Base-by-base conservation (phyloP, 1,140 invertebrate genomes). In the Mizuhopecten yessoensis region DNA sequence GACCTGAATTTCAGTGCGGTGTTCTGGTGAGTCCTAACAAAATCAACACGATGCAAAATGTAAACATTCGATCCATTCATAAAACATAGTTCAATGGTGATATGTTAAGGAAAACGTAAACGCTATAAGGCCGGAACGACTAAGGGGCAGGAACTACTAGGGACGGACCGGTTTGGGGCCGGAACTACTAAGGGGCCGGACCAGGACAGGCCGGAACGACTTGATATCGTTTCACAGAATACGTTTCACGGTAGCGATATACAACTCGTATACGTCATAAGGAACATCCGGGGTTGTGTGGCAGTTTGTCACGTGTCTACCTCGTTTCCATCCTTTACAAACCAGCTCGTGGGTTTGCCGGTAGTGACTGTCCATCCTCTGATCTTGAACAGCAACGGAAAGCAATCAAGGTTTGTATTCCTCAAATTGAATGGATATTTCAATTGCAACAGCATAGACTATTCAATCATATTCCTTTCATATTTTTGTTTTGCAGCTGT, bases 261-360 rank as follows among this genome's bases (percentile, higher is more conserved):
- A 75, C 57, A 75, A 29, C 57, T 29, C 9, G 45, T n/a, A 23
- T 75, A 75, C 57, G 57, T 75, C 57, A 75, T 29, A 75, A 75
- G 57, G 9, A 75, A 75, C 57, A 75, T 75, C 57, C 57, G 57
- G 57, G 57, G 57, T 75, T 75, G 57, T 75, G 9, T 75, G 57
- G 57, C 57, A 5, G 57, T 75, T 75, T 75, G 57, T 75, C 57
- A 75, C 57, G 57, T 75, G 57, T 75, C 57, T 75, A 75, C 57
- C 57, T 75, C 57, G 57, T 75, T 75, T 75, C 57, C 57, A 75
- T 75, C 57, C 57, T 75, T 75, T 75, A 23, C 57, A 75, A 75
- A 75, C 57, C 57, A n/a, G 29, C 57, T 75, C 57, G 57, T 75
- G 57, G 57, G 57, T 75, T 75, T 75, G 57, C 57, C 57, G 57